Conservation (phyloP, 2,888 invertebrate genomes). For the Machimus rusticus region DNA sequence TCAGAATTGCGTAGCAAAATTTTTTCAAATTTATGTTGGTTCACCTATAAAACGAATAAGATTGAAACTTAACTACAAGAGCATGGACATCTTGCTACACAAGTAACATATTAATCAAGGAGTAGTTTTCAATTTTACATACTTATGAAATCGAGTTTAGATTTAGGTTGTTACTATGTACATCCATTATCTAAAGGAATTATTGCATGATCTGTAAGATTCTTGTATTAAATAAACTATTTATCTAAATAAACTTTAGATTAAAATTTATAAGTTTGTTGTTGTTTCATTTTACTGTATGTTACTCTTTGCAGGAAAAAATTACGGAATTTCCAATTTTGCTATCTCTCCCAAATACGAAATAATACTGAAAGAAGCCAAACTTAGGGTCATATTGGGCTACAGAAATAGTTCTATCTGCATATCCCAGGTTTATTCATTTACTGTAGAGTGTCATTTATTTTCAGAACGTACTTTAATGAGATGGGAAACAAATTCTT, state of each 20-base stretch:
- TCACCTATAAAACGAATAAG: background rate
- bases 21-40: background rate
- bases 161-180: background rate
- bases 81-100: background rate
- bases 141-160: background rate
- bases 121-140: background rate
- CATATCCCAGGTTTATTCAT: background rate
- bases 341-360: too few relatives aligned
- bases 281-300: too few relatives aligned
- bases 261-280: too few relatives aligned
- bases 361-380: too few relatives aligned
- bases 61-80: background rate
- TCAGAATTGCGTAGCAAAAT: background rate
- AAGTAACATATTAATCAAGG: background rate
- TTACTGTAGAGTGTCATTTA: background rate
- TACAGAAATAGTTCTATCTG: background rate
- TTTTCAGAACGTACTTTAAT: too few relatives aligned
- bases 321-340: too few relatives aligned
- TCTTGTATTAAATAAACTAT: too few relatives aligned
- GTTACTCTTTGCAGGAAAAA: too few relatives aligned
- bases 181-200: too few relatives aligned
- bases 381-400: too few relatives aligned
- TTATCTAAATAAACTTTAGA: too few relatives aligned
- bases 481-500: background rate
- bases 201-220: too few relatives aligned